Evolutionary conservation across 2,113 vertebrate genomes (phyloP), one percentile per base, ranked within the genome.

Genomic region (Ciconia boyciana): DNA sequence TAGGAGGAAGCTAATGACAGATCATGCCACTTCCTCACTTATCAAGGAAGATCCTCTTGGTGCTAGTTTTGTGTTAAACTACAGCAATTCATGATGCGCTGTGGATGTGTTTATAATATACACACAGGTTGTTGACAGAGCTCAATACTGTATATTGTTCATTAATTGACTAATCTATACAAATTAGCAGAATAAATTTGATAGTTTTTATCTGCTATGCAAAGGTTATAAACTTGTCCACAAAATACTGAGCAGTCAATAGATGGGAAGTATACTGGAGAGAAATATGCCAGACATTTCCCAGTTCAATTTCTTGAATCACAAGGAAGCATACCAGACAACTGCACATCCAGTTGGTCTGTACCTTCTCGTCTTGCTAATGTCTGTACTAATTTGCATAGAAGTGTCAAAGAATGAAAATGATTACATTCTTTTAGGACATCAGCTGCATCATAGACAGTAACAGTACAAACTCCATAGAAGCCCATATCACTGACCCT

Each of bases 1-100:
- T 95, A 97, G 94, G 97, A 98, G 98, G 97, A 98, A 98, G 97
- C 98, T 98, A 98, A 98, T 98, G 95, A 98, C 97, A 97, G 70
- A 97, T 97, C 92, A 93, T 94, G 97, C 97, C 97, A 98, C 97
- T 98, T 98, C 98, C 98, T 98, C 96, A 86, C 89, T 96, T 90
- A 95, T 6, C 94, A 95, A 88, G 91, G 94, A 96, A 94, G 94
- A 97, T 86, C 52, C 91, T 92, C 66, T 32, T 58, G 66, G 69
- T 93, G 87, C 15, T 11, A 54, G 54, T 70, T 94, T 90, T 58
- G 43, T 58, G 57, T 91, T 80, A 41, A 72, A 89, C 58, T 87
- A 71, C 66, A 93, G n/a, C 62, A 87, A 58, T 46, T 95, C 21
- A 18, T 8, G n/a, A 79, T 20, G 77, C 16, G 72, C 78, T 87